phyloP scores from a whole-genome alignment of 2,797 vertebrate genomes.

The Oreochromis mossambicus region DNA sequence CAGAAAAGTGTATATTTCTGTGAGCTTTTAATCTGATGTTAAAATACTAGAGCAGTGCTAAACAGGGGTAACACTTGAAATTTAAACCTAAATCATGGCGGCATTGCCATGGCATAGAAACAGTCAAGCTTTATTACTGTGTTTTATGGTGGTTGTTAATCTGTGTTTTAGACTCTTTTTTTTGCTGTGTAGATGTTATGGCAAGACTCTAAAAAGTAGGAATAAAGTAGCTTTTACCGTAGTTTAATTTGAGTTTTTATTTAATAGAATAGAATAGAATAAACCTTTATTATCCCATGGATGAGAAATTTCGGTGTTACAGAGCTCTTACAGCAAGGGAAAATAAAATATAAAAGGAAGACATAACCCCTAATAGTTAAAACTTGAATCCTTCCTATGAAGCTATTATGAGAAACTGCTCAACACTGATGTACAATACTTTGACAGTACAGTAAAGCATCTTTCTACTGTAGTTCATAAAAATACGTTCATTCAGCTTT shows the following conservation, averaged over 20 bases:
- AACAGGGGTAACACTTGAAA: background rate
- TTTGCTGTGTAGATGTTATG: background rate
- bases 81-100: background rate
- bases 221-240: background rate
- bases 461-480: background rate
- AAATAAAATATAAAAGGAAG: background rate
- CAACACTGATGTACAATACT: background rate
- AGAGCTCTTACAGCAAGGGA: background rate
- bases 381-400: background rate
- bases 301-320: background rate
- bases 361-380: background rate
- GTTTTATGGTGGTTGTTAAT: background rate
- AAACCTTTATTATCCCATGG: background rate
- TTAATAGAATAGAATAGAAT: background rate
- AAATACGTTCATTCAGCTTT: background rate
- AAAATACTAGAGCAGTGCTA: background rate
- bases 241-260: background rate
- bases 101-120: background rate
- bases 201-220: rapidly evolving
- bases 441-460: background rate
- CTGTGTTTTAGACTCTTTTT: background rate
- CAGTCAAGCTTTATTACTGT: background rate
- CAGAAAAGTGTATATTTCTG: rapidly evolving
- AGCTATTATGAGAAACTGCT: background rate
- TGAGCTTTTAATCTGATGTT: background rate